Evolutionary conservation across 2,113 vertebrate genomes (phyloP).

Genomic region (Hemicordylus capensis): DNA sequence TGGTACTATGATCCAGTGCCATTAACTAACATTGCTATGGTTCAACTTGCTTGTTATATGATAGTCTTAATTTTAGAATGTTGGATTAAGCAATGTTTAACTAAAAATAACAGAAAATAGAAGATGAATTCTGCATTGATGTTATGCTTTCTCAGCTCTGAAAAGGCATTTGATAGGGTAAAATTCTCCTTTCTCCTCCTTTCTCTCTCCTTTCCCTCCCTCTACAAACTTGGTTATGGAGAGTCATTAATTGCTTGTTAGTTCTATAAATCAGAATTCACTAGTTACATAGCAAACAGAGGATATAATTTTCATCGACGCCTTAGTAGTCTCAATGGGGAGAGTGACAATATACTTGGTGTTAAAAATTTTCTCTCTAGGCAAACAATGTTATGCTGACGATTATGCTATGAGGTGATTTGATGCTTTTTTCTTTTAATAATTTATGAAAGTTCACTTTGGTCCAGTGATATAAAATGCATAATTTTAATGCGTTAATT

Average conservation of each 20-base stretch:
- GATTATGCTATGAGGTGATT: background rate
- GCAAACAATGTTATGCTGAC: too few relatives aligned
- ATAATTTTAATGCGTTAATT: background rate
- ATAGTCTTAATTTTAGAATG: constrained; percentile 3
- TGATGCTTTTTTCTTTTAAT: background rate
- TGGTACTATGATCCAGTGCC: constrained; percentile 31
- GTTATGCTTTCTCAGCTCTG: background rate
- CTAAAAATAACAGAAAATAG: background rate
- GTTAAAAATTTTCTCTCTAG: too few relatives aligned
- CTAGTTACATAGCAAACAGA: too few relatives aligned
- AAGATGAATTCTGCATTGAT: background rate
- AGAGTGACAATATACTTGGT: background rate
- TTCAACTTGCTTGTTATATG: background rate
- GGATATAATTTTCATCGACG: background rate
- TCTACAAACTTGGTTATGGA: background rate
- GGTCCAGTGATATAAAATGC: too few relatives aligned
- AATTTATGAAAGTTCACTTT: too few relatives aligned
- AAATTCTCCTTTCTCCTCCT: background rate
- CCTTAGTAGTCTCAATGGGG: background rate
- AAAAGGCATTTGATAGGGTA: background rate
- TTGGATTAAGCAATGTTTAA: background rate
- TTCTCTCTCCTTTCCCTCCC: background rate
- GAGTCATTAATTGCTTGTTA: background rate
- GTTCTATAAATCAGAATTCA: background rate
- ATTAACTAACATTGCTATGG: background rate